Evolutionary conservation across 1,140 invertebrate genomes (phyloP).

Genomic region (Drosophila miranda): DNA sequence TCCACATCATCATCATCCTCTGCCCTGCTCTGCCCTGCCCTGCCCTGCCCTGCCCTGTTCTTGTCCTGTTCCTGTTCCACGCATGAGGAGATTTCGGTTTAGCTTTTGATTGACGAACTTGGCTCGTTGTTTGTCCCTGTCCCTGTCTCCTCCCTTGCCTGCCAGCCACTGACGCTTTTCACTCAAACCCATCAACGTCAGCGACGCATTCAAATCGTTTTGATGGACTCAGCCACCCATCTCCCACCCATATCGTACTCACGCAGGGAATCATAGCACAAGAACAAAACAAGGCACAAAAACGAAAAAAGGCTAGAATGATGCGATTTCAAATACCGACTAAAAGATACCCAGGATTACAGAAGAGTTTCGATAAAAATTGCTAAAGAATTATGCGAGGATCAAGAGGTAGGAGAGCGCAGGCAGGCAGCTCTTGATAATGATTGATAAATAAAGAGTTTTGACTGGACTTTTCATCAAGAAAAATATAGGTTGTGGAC

Average conservation of each 20-base stretch:
- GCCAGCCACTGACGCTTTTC: conserved; percentile 64
- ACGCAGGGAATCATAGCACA: conserved; percentile 62
- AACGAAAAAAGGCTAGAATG: conserved; percentile 21
- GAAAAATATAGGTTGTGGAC: no score
- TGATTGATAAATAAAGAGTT: no score
- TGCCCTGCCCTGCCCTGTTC: conserved; percentile 22
- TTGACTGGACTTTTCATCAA: no score
- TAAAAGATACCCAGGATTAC: no score
- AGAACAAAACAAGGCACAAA: conserved; percentile 50
- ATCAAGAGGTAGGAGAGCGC: no score
- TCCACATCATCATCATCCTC: conserved; percentile 47
- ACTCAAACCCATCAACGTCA: conserved; percentile 81
- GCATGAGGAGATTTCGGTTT: conserved; percentile 79
- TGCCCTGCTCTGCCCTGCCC: conserved; percentile 43
- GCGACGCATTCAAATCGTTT: conserved; percentile 82
- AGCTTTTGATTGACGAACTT: conserved; percentile 81
- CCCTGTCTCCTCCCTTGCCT: conserved; percentile 3
- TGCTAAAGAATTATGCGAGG: no score
- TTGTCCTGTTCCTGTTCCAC: conserved; percentile 44
- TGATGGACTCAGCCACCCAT: conserved; percentile 64
- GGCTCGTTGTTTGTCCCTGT: conserved; percentile 53
- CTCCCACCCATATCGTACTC: conserved; percentile 16
- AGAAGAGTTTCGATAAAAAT: no score
- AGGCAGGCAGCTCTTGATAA: no score
- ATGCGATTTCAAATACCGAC: no score